A percentile compares a stretch with the other conserved stretches of the same genome.
These are phyloP conservation scores for Eupithecia centaureata DNA, from an alignment of 2,888 invertebrate genomes.

Conservation along the genomic window DNA sequence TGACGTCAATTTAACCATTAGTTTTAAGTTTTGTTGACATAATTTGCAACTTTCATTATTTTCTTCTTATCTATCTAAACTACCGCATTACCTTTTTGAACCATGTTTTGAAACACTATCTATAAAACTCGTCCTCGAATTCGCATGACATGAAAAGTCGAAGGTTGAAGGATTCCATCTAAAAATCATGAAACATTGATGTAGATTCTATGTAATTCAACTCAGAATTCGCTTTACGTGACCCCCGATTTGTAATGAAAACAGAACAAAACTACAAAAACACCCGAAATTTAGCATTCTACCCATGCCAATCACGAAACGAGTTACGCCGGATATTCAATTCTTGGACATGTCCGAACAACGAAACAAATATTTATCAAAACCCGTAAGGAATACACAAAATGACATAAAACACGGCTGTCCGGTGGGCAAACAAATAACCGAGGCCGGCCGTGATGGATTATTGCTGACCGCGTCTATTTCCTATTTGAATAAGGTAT, in stretches of 20 bases:
- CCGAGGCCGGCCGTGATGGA: conserved; percentile 73
- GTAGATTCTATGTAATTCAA: neutral
- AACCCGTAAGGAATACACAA: conserved; percentile 83
- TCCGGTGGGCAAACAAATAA: conserved; percentile 68
- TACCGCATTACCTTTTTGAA: neutral
- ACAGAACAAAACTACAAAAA: conserved; percentile 48
- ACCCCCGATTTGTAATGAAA: conserved; percentile 4
- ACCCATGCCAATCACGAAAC: conserved; percentile 73
- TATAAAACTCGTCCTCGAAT: neutral
- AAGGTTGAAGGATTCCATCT: too few species aligned
- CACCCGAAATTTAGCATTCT: conserved; percentile 49
- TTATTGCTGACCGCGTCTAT: conserved; percentile 84
- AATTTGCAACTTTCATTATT: too few species aligned
- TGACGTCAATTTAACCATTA: too few species aligned
- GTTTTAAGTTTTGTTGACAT: too few species aligned
- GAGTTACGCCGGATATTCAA: conserved; percentile 77
- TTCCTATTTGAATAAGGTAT: conserved; percentile 84
- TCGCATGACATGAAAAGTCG: neutral
- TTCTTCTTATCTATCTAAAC: too few species aligned
- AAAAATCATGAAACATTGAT: neutral
- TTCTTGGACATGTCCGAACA: conserved; percentile 78
- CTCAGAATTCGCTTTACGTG: too few species aligned
- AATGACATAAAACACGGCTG: conserved; percentile 78
- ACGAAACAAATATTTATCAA: conserved; percentile 83
- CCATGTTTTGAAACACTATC: neutral